Evolutionary conservation across 2,888 invertebrate species (phyloP).

Genomic region (Diaperis boleti): DNA sequence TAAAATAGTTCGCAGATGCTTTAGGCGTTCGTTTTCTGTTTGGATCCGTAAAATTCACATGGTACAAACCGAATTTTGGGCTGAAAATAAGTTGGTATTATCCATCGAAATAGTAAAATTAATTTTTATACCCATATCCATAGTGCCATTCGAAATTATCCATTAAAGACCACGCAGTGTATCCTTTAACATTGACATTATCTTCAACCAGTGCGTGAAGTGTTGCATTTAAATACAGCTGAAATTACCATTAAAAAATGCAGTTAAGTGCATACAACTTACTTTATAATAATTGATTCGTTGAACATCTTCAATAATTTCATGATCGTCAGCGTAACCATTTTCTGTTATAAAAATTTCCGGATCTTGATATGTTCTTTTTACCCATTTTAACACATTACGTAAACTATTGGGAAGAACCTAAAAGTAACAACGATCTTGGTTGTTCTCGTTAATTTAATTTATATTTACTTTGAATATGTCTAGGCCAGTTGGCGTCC

Average conservation of each 20-base stretch:
- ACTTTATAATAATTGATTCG: conserved; percentile 69
- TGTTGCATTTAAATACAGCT: conserved; percentile 48
- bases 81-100: conserved; percentile 72
- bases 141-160: conserved; percentile 73
- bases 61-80: conserved; percentile 75
- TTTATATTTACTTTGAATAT: conserved; percentile 15
- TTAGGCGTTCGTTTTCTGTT: conserved; percentile 68
- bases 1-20: conserved; percentile 40
- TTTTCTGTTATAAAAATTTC: conserved; percentile 73
- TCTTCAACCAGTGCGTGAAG: conserved; percentile 58
- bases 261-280: conserved; percentile 27
- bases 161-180: conserved; percentile 73
- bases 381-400: conserved; percentile 72
- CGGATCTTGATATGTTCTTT: conserved; percentile 70
- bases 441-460: no score
- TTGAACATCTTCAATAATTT: conserved; percentile 68
- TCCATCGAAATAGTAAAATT: conserved; percentile 64
- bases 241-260: conserved; percentile 34
- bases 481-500: neutral
- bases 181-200: conserved; percentile 67
- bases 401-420: conserved; percentile 73
- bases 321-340: conserved; percentile 70
- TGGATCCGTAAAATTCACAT: conserved; percentile 74
- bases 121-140: conserved; percentile 65
- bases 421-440: conserved; percentile 69